Conservation (phyloP, 2,888 invertebrate species). For the Drosophila anceps region DNA sequence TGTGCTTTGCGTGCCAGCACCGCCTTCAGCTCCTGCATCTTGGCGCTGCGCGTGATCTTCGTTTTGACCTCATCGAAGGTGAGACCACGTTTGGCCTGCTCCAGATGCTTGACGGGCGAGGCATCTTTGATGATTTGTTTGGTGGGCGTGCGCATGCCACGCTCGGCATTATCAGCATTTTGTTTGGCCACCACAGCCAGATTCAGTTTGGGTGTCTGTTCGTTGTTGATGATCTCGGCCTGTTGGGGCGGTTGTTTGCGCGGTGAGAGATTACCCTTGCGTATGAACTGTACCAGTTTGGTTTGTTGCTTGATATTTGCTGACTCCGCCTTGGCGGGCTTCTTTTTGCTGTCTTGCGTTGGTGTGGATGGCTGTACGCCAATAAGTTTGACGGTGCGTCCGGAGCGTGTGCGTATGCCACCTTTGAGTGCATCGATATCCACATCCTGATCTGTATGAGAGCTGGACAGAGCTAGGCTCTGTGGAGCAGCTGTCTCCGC, state of each 20-base stretch:
- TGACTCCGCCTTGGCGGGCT: conserved; percentile 75
- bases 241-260: conserved; percentile 71
- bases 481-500: conserved; percentile 35
- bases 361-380: conserved; percentile 59
- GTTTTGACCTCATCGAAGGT: conserved; percentile 90
- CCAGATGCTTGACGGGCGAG: conserved; percentile 80
- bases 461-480: conserved; percentile 24
- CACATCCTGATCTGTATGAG: conserved; percentile 59
- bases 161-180: conserved; percentile 78
- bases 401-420: conserved; percentile 79
- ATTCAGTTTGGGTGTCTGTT: conserved; percentile 67
- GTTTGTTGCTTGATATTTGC: conserved; percentile 78
- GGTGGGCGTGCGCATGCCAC: conserved; percentile 82
- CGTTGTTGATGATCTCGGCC: conserved; percentile 45
- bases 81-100: conserved; percentile 86
- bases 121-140: conserved; percentile 85
- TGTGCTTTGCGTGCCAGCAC: conserved; percentile 89
- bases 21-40: conserved; percentile 90
- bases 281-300: conserved; percentile 84
- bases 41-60: conserved; percentile 89
- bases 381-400: conserved; percentile 80
- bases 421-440: conserved; percentile 70
- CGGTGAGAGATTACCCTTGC: conserved; percentile 84
- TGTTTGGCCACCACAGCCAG: conserved; percentile 68
- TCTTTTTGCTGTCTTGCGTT: conserved; percentile 66